A percentile compares a stretch with the other conserved stretches of the same genome.
Conservation (phyloP, 2,888 invertebrate genomes). For the Gibbula magus region DNA sequence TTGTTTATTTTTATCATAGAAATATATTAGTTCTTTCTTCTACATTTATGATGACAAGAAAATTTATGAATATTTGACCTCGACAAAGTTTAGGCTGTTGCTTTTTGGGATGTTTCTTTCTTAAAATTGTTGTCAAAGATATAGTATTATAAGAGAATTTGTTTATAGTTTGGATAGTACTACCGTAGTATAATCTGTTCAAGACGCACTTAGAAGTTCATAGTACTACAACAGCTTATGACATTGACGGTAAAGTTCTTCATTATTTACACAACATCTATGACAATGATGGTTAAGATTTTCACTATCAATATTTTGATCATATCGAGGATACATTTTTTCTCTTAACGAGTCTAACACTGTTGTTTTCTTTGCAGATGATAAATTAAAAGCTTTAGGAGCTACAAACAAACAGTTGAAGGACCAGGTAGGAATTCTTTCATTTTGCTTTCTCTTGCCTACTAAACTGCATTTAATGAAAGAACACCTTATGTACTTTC, state of each 20-base stretch:
- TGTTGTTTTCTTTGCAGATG: conserved; percentile 80
- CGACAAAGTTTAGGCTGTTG: neutral
- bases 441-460: neutral
- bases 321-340: no score
- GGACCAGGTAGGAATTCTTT: conserved; percentile 76
- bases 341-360: neutral
- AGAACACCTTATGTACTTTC: neutral
- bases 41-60: neutral
- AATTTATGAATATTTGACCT: neutral
- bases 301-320: no score
- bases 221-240: no score
- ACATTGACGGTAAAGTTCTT: no score
- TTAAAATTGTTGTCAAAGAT: no score
- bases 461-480: neutral
- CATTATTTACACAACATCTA: neutral
- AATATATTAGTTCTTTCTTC: neutral
- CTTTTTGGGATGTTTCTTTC: neutral
- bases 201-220: no score
- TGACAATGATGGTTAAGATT: no score
- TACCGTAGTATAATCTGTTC: no score
- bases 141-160: no score
- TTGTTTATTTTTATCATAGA: neutral
- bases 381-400: conserved; percentile 90
- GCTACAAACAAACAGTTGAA: conserved; percentile 89
- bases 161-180: no score